A percentile compares a stretch with the other conserved stretches of the same genome.
These are phyloP conservation scores for Diarsia brunnea DNA, from an alignment of 2,888 invertebrate genomes.

Conservation along the genomic window DNA sequence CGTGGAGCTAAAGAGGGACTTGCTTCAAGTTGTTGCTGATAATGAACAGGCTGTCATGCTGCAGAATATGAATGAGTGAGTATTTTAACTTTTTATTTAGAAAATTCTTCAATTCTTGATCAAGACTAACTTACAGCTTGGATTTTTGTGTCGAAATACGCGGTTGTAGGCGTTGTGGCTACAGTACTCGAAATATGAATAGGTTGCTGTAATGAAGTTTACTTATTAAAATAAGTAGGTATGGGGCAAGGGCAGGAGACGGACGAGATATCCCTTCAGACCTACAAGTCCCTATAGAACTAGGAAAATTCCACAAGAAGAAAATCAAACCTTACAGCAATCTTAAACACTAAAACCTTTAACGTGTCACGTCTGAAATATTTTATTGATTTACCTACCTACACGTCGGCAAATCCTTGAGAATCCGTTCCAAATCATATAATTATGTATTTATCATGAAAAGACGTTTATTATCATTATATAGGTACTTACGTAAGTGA, in stretches of 20 bases:
- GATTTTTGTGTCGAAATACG: neutral
- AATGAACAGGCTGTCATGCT: slow-evolving; percentile 18
- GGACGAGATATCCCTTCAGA: neutral
- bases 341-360: slow-evolving; percentile 1
- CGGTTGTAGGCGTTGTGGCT: neutral
- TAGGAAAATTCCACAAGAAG: neutral
- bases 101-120: neutral
- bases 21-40: slow-evolving; percentile 54
- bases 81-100: neutral
- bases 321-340: neutral
- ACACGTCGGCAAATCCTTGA: slow-evolving; percentile 64
- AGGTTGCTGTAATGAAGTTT: neutral
- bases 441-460: slow-evolving; percentile 64
- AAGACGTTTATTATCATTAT: slow-evolving; percentile 60
- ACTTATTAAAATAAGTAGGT: neutral
- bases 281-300: neutral
- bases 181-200: neutral
- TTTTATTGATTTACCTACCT: slow-evolving; percentile 24
- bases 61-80: slow-evolving; percentile 52
- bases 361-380: slow-evolving; percentile 11
- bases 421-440: slow-evolving; percentile 62
- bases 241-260: neutral
- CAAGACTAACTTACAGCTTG: neutral
- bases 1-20: slow-evolving; percentile 50
- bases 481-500: slow-evolving; percentile 57